Evolutionary conservation across 2,113 vertebrate species (phyloP), one percentile per base, ranked within the genome.

Genomic region (Sander vitreus): DNA sequence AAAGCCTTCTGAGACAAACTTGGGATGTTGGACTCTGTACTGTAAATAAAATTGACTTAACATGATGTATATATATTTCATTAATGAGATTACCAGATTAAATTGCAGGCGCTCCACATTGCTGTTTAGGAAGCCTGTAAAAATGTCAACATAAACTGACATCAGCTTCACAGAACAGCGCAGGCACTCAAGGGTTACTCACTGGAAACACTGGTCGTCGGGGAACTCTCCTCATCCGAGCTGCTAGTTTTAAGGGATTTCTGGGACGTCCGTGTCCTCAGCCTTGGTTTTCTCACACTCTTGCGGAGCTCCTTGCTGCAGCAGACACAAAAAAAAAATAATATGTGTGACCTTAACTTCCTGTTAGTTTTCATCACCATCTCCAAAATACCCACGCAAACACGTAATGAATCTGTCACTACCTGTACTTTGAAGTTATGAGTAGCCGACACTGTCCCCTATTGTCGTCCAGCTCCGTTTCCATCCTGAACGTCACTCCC

Each of bases 391-490:
- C 25, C 1, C n/a, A 25, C 2, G 1, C 1, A 19, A 50, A 76
- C 43, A 21, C 27, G 4, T 23, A 39, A n/a, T 6, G 0, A 58
- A 67, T 72, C 9, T 10, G 11, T 14, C 8, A 73, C 59, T 94
- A 97, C 97, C 97, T 97, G 95, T 96, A 95, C 33, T 92, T 94
- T 50, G 95, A 92, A 4, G 94, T 93, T 58, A 97, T 96, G 71
- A 95, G 89, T 4, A 98, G 96, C 45, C 90, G 92, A 85, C 90
- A 95, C 72, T 95, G 91, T 4, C 93, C 91, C 67, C 88, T 71
- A 63, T 85, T 90, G 73, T 91, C 65, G 4, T 93, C 90, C 66
- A 94, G 77, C 69, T 94, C 77, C 0, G 96, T 89, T 63, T 93
- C 90, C 91, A 98, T 96, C 76, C 91, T 93, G 89, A 98, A 95